Percentiles rank a stretch among this genome's conserved stretches.
Conservation (phyloP, 1,140 invertebrate species). For the Zeugodacus cucurbitae region DNA sequence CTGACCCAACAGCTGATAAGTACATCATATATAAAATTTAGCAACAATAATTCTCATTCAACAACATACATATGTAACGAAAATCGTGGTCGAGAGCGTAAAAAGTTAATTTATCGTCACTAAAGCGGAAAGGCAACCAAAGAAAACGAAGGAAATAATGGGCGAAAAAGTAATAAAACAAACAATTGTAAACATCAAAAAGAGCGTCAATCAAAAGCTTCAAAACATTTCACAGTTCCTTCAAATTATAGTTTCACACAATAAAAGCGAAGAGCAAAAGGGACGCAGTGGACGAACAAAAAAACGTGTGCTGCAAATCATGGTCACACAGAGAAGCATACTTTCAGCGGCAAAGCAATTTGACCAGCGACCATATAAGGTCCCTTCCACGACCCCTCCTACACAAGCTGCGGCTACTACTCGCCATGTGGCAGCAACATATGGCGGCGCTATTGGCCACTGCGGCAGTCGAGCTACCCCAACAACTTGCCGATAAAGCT, state of each 20-base stretch:
- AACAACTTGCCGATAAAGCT: not conserved
- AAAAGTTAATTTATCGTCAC: slow-evolving; percentile 30
- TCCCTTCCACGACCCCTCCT: no score
- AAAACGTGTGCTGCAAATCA: not conserved
- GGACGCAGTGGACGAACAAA: not conserved
- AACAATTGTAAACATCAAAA: slow-evolving; percentile 43
- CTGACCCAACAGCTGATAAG: not conserved
- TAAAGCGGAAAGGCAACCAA: slow-evolving; percentile 8
- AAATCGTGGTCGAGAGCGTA: not conserved
- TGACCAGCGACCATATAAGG: not conserved
- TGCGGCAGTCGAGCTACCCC: not conserved
- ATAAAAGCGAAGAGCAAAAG: not conserved
- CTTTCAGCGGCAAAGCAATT: not conserved
- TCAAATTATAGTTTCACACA: slow-evolving; percentile 43
- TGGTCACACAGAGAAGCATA: not conserved
- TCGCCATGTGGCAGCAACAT: slow-evolving; percentile 19
- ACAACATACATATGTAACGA: not conserved
- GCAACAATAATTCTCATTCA: slow-evolving; percentile 34
- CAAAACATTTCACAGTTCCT: slow-evolving; percentile 39
- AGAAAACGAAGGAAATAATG: not conserved
- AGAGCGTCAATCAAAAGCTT: slow-evolving; percentile 44
- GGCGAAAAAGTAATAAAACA: slow-evolving; percentile 26
- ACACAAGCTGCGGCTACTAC: not conserved
- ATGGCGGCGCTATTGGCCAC: not conserved
- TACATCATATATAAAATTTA: slow-evolving; percentile 34